phyloP scores from a whole-genome alignment of 2,888 invertebrate genomes.

The Calameuta pallipes region DNA sequence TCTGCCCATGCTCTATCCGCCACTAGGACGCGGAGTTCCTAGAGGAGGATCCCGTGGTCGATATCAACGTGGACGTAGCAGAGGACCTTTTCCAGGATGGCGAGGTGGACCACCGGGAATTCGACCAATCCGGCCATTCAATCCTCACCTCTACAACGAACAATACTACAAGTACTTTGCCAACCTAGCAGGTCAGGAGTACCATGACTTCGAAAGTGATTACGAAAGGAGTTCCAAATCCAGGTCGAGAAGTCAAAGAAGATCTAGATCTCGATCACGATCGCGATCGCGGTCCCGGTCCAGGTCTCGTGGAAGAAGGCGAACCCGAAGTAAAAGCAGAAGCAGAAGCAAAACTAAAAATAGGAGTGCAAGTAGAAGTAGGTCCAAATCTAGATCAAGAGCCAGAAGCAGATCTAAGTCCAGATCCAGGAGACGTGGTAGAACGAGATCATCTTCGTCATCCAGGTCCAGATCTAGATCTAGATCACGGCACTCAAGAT shows the following conservation, averaged over 20 bases:
- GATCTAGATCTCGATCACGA: constrained; percentile 50
- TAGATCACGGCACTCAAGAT: constrained; percentile 29
- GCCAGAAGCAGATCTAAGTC: constrained; percentile 26
- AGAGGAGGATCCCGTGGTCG: constrained; percentile 40
- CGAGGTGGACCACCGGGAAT: constrained; percentile 27
- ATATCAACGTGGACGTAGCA: constrained; percentile 28
- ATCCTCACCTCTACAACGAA: constrained; percentile 64
- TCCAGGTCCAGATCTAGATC: constrained; percentile 40
- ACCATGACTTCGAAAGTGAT: constrained; percentile 67
- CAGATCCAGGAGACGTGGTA: constrained; percentile 24
- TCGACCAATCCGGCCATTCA: constrained; percentile 53
- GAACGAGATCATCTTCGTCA: constrained; percentile 40
- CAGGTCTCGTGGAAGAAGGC: constrained; percentile 35
- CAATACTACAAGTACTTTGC: constrained; percentile 73
- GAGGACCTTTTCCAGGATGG: constrained; percentile 36
- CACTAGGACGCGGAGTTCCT: constrained; percentile 41
- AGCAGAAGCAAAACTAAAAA: constrained; percentile 34
- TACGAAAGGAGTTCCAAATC: constrained; percentile 45
- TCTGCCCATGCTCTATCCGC: constrained; percentile 50
- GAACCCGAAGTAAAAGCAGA: constrained; percentile 35
- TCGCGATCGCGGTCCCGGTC: constrained; percentile 46
- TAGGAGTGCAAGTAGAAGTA: constrained; percentile 25
- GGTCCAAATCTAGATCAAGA: constrained; percentile 38
- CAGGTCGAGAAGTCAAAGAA: constrained; percentile 49
- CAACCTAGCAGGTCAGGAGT: constrained; percentile 70